phyloP scores from a whole-genome alignment of 1,140 invertebrate species.

The Aphelenchoides besseyi region DNA sequence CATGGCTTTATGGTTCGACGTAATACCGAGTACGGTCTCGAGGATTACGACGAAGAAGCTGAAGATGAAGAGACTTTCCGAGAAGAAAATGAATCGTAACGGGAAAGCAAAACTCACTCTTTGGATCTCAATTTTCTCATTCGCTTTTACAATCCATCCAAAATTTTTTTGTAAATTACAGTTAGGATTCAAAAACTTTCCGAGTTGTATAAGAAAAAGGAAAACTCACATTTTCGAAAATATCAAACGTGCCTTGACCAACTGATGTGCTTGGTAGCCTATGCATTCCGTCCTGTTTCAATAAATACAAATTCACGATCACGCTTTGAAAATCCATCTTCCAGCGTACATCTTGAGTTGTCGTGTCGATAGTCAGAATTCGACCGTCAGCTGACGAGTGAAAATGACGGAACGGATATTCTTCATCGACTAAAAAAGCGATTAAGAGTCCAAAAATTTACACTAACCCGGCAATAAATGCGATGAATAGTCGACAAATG shows the following conservation, averaged over 20 bases:
- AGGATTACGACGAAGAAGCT: constrained; percentile 38
- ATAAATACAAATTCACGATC: constrained; percentile 81
- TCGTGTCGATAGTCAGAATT: constrained; percentile 66
- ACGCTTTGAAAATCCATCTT: constrained; percentile 80
- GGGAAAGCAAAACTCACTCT: background rate
- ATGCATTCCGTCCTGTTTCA: constrained; percentile 74
- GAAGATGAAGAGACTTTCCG: constrained; percentile 26
- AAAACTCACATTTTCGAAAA: constrained; percentile 16
- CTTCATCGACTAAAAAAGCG: constrained; percentile 36
- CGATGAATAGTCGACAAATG: constrained; percentile 72
- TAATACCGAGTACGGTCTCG: constrained; percentile 32
- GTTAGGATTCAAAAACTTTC: constrained; percentile 17
- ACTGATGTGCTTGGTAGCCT: constrained; percentile 84
- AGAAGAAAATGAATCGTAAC: constrained; percentile 11
- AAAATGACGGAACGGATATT: constrained; percentile 49
- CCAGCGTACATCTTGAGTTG: constrained; percentile 77
- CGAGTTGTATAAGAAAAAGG: background rate
- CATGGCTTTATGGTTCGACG: constrained; percentile 54
- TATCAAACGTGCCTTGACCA: constrained; percentile 63
- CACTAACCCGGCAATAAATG: constrained; percentile 64
- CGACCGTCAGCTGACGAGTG: constrained; percentile 38
- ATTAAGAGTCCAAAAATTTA: constrained; percentile 12
- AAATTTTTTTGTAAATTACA: constrained; percentile 16
- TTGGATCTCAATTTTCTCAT: background rate
- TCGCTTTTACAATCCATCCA: constrained; percentile 1